phyloP scores from a whole-genome alignment of 2,888 invertebrate genomes.

The Rhagonycha fulva region DNA sequence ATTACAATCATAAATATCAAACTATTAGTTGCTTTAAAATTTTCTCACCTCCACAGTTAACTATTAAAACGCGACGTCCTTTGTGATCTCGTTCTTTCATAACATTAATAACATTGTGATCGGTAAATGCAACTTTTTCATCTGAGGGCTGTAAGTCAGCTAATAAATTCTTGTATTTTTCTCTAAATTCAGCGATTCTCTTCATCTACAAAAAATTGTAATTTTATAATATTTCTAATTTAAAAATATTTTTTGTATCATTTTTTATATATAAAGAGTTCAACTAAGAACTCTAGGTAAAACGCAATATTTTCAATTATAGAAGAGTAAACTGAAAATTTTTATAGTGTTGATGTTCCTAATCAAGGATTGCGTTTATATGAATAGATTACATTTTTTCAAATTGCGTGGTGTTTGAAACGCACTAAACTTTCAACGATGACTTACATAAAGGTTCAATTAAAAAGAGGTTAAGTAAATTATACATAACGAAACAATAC shows the following conservation, averaged over 20 bases:
- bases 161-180: conserved; percentile 68
- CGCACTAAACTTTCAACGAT: background rate
- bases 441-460: background rate
- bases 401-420: background rate
- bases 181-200: conserved; percentile 75
- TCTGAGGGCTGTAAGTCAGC: conserved; percentile 69
- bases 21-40: background rate
- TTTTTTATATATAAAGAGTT: too few relatives aligned
- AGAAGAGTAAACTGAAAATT: too few relatives aligned
- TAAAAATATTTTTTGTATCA: too few relatives aligned
- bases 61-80: conserved; percentile 74
- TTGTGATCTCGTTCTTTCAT: conserved; percentile 75
- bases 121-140: conserved; percentile 69
- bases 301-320: too few relatives aligned
- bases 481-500: background rate
- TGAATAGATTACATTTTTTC: too few relatives aligned
- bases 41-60: conserved; percentile 70
- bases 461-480: background rate
- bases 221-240: background rate
- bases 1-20: background rate
- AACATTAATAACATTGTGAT: conserved; percentile 78
- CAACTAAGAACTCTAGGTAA: too few relatives aligned
- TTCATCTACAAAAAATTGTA: conserved; percentile 65
- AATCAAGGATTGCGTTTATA: too few relatives aligned
- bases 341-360: too few relatives aligned